phyloP scores from a whole-genome alignment of 2,888 invertebrate species.

The Petrolisthes manimaculis region DNA sequence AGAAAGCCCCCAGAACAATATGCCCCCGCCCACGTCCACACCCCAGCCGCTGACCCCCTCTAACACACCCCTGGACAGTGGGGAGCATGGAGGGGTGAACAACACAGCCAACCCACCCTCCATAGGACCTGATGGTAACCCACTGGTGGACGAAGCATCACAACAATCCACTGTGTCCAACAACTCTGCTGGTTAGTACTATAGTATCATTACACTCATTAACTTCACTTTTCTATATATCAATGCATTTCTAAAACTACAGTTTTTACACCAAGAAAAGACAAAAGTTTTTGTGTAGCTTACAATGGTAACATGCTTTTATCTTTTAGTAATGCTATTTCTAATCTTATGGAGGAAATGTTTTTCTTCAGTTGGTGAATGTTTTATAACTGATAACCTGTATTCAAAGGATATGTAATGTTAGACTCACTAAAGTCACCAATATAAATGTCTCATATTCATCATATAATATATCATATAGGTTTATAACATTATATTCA shows the following conservation, averaged over 20 bases:
- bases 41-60: slow-evolving; percentile 71
- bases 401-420: no score
- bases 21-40: slow-evolving; percentile 75
- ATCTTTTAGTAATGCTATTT: no score
- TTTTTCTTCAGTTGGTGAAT: no score
- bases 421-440: no score
- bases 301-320: no score
- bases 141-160: slow-evolving; percentile 85
- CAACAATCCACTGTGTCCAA: slow-evolving; percentile 93
- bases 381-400: no score
- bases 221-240: not conserved
- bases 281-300: no score
- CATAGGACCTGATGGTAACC: slow-evolving; percentile 90
- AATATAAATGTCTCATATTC: no score
- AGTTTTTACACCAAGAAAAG: no score
- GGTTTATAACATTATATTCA: no score
- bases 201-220: not conserved
- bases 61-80: slow-evolving; percentile 37
- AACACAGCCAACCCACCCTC: slow-evolving; percentile 74
- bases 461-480: no score
- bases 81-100: slow-evolving; percentile 35
- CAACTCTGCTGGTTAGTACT: slow-evolving; percentile 85
- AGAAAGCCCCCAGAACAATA: slow-evolving; percentile 68
- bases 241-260: not conserved
- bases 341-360: no score